phyloP scores from a whole-genome alignment of 2,797 vertebrate genomes.

The Mus caroli region DNA sequence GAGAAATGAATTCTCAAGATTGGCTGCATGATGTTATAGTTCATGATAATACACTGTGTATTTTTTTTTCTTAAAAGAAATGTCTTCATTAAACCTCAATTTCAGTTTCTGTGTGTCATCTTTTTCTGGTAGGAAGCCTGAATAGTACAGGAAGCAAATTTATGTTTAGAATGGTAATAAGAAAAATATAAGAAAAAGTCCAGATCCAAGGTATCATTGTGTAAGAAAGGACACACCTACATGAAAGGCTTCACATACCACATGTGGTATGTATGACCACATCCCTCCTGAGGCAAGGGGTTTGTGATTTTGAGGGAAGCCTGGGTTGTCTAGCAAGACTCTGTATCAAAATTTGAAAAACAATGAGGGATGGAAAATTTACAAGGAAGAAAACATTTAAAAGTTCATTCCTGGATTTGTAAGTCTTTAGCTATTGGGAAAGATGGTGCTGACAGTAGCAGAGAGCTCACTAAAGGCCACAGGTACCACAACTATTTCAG shows the following conservation, averaged over 20 bases:
- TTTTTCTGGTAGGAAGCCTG: background rate
- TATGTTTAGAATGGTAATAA: conserved; percentile 2
- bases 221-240: background rate
- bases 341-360: background rate
- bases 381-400: background rate
- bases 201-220: background rate
- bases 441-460: background rate
- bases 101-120: background rate
- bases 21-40: background rate
- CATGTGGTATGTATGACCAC: background rate
- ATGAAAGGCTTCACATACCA: background rate
- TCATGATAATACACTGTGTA: background rate
- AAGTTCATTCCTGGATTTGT: background rate
- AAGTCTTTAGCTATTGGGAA: background rate
- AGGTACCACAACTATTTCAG: background rate
- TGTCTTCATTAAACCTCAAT: background rate
- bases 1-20: background rate
- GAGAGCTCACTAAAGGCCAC: background rate
- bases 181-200: conserved; percentile 5
- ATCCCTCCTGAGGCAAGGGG: background rate
- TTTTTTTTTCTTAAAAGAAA: background rate
- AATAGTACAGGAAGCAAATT: background rate
- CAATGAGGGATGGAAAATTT: background rate
- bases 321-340: background rate
- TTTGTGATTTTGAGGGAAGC: background rate